Percentiles rank a stretch among this genome's conserved stretches.
These are phyloP conservation scores for Tetheella fluctuosa DNA, from an alignment of 2,888 invertebrate species.

Conservation along the genomic window DNA sequence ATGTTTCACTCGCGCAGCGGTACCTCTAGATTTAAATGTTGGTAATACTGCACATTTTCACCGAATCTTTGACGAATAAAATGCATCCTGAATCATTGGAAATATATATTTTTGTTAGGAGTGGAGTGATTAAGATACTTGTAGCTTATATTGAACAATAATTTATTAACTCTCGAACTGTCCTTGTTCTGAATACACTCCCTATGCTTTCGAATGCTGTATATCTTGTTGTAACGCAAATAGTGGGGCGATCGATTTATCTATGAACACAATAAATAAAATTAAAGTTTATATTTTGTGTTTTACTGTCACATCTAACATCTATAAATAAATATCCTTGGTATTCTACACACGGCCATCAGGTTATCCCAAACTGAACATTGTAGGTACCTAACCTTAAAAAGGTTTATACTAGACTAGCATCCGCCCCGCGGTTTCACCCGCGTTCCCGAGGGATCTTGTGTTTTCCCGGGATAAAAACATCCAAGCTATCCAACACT, in stretches of 20 bases:
- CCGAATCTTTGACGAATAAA: constrained; percentile 30
- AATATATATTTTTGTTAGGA: constrained; percentile 77
- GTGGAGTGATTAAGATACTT: constrained; percentile 46
- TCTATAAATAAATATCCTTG: too few species aligned
- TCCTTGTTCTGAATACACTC: constrained; percentile 38
- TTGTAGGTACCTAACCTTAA: too few species aligned
- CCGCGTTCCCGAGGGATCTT: too few species aligned
- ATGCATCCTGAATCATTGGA: constrained; percentile 30
- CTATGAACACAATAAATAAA: constrained; percentile 64
- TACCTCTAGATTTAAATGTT: too few species aligned
- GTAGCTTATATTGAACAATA: constrained; percentile 25
- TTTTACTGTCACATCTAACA: constrained; percentile 41
- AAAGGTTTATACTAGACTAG: too few species aligned
- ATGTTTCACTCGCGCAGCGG: too few species aligned
- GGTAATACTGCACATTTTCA: too few species aligned
- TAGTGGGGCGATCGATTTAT: constrained; percentile 61
- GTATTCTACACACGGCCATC: too few species aligned
- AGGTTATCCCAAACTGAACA: too few species aligned
- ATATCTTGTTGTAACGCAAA: constrained; percentile 72
- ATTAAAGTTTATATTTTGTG: constrained; percentile 50
- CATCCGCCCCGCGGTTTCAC: too few species aligned
- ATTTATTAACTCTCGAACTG: constrained; percentile 18
- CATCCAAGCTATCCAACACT: too few species aligned
- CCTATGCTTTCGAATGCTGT: constrained; percentile 60
- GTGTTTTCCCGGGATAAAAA: too few species aligned